phyloP scores from a whole-genome alignment of 2,888 invertebrate species.

The Volucella zonaria region DNA sequence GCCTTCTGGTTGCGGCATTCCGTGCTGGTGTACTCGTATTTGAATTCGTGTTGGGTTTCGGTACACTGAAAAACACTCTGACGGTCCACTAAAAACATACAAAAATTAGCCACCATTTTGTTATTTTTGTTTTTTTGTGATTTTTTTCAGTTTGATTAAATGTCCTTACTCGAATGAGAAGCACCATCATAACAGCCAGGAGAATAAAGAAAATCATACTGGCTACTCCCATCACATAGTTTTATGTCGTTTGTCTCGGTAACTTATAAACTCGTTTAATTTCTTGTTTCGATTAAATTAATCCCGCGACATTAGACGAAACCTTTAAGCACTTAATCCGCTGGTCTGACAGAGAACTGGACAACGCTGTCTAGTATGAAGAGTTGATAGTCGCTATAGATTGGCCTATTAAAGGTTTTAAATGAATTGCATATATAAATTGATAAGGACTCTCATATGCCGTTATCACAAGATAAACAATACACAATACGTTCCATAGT shows the following conservation, averaged over 20 bases:
- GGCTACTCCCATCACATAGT: conserved; percentile 49
- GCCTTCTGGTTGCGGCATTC: not conserved
- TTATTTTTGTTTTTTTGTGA: not conserved
- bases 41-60: not conserved
- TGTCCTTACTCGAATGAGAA: conserved; percentile 41
- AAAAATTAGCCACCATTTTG: not conserved
- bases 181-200: conserved; percentile 24
- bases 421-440: conserved; percentile 38
- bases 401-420: conserved; percentile 27
- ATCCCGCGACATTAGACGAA: not conserved
- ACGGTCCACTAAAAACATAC: conserved; percentile 22
- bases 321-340: not conserved
- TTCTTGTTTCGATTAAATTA: not conserved
- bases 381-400: conserved; percentile 12
- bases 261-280: not conserved
- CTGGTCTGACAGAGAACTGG: conserved; percentile 25
- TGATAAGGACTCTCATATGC: conserved; percentile 46
- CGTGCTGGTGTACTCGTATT: not conserved
- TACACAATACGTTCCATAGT: not conserved
- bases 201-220: conserved; percentile 28
- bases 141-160: not conserved
- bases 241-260: not conserved
- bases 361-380: not conserved
- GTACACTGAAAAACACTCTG: not conserved
- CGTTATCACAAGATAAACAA: conserved; percentile 49